Percentiles rank a stretch among this genome's conserved stretches.
Evolutionary conservation across 2,113 vertebrate genomes (phyloP).

Genomic region (Delphinus delphis): DNA sequence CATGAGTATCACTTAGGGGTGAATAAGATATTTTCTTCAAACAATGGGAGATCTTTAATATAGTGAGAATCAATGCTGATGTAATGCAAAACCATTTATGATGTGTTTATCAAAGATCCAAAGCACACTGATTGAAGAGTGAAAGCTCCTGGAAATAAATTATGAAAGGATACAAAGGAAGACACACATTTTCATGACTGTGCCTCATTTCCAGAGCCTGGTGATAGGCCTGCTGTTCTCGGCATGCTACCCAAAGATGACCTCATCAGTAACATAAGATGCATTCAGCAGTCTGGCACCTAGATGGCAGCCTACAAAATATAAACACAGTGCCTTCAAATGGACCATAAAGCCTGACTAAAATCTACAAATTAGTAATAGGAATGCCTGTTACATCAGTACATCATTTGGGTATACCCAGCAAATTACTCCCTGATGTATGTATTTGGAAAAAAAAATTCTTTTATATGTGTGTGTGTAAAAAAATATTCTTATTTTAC

Average conservation of each 20-base stretch:
- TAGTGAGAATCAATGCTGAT: not conserved
- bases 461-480: not conserved
- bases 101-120: slow-evolving; percentile 23
- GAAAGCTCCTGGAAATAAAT: slow-evolving; percentile 11
- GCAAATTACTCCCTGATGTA: slow-evolving; percentile 60
- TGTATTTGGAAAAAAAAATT: not conserved
- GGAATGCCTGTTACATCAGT: slow-evolving; percentile 55
- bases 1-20: not conserved
- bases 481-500: not conserved
- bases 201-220: slow-evolving; percentile 41
- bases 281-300: slow-evolving; percentile 64
- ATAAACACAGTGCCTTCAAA: slow-evolving; percentile 66
- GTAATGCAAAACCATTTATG: not conserved
- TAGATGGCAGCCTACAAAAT: slow-evolving; percentile 57
- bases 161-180: slow-evolving; percentile 37
- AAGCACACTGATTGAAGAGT: not conserved
- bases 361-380: slow-evolving; percentile 65
- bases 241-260: slow-evolving; percentile 55
- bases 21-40: not conserved
- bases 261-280: slow-evolving; percentile 65
- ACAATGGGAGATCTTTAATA: not conserved
- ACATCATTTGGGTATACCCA: slow-evolving; percentile 24
- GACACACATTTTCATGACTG: not conserved
- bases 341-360: slow-evolving; percentile 65
- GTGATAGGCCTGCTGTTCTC: slow-evolving; percentile 59